Evolutionary conservation across 1,140 invertebrate species (phyloP).

Genomic region (Trypoxylus dichotomus): DNA sequence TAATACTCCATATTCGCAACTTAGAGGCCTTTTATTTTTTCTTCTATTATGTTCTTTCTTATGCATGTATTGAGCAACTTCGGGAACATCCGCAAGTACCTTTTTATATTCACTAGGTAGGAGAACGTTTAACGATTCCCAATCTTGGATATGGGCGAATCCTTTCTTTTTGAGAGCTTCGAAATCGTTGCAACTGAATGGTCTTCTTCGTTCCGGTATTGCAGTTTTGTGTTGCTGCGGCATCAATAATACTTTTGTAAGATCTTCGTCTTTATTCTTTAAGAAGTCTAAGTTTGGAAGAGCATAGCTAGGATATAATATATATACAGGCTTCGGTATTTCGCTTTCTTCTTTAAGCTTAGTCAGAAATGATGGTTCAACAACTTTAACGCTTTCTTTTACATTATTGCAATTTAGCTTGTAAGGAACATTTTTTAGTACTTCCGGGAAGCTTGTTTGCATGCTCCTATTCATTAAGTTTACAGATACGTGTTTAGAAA

Average conservation of each 20-base stretch:
- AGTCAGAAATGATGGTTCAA: slow-evolving; percentile 67
- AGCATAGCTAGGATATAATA: slow-evolving; percentile 90
- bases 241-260: slow-evolving; percentile 56
- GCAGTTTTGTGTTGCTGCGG: slow-evolving; percentile 47
- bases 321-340: slow-evolving; percentile 76
- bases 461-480: slow-evolving; percentile 70
- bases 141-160: slow-evolving; percentile 83
- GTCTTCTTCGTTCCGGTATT: slow-evolving; percentile 56
- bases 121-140: slow-evolving; percentile 87
- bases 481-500: slow-evolving; percentile 18
- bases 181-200: slow-evolving; percentile 82
- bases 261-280: slow-evolving; percentile 62
- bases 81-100: slow-evolving; percentile 74
- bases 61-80: slow-evolving; percentile 67
- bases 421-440: slow-evolving; percentile 41
- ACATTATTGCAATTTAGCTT: slow-evolving; percentile 35
- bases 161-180: slow-evolving; percentile 78
- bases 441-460: slow-evolving; percentile 58
- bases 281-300: slow-evolving; percentile 87
- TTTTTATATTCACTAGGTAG: slow-evolving; percentile 78
- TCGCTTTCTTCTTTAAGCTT: slow-evolving; percentile 65
- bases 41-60: slow-evolving; percentile 52
- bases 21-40: slow-evolving; percentile 57
- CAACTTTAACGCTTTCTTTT: slow-evolving; percentile 56
- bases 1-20: slow-evolving; percentile 63